phyloP scores from a whole-genome alignment of 2,797 vertebrate species.

The Adelosebastes latens region DNA sequence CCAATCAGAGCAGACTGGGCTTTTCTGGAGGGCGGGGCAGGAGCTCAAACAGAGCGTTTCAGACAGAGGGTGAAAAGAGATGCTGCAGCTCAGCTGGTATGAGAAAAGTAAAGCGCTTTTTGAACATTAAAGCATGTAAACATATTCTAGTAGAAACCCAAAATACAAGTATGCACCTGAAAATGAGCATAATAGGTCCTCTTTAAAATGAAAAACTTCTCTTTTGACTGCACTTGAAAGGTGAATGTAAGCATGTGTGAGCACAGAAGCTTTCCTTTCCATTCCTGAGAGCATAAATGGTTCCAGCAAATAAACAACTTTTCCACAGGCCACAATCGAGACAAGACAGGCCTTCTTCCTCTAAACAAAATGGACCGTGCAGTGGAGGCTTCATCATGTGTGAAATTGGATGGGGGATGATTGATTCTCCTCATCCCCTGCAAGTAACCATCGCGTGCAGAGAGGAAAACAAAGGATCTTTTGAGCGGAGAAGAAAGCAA shows the following conservation, averaged over 20 bases:
- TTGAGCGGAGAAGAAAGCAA: constrained; percentile 21
- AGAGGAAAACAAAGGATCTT: constrained; percentile 41
- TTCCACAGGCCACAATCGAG: neutral
- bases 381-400: constrained; percentile 40
- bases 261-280: neutral
- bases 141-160: too few species aligned
- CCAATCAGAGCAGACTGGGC: too few species aligned
- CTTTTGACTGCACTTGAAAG: neutral
- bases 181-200: neutral
- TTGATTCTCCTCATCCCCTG: constrained; percentile 29
- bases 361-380: constrained; percentile 26
- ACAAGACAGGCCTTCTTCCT: constrained; percentile 1
- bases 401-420: constrained; percentile 59
- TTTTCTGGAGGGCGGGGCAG: too few species aligned
- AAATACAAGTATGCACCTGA: neutral
- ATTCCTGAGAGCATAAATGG: constrained; percentile 9
- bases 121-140: too few species aligned
- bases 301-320: constrained; percentile 18
- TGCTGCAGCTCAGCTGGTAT: too few species aligned
- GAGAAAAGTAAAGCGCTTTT: too few species aligned
- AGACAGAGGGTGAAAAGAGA: too few species aligned
- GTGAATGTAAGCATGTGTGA: neutral
- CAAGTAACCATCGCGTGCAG: neutral
- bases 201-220: neutral
- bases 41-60: too few species aligned